Conservation (phyloP, 2,113 vertebrate genomes). For the Ceuthmochares aereus region DNA sequence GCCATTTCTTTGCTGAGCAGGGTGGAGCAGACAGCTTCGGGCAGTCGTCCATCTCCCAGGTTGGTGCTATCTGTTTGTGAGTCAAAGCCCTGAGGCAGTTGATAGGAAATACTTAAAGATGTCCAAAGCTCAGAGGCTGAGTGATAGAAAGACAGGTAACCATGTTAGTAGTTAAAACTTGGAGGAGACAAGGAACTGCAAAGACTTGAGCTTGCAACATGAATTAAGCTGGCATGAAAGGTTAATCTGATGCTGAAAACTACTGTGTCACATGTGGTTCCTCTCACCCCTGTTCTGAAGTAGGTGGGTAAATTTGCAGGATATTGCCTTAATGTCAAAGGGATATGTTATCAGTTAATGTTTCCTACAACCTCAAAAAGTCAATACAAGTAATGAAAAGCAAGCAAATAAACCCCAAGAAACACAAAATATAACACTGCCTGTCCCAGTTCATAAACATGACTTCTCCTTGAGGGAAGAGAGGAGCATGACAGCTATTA, state of each 20-base stretch:
- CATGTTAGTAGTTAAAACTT: neutral
- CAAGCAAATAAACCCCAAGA: neutral
- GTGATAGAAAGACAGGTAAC: neutral
- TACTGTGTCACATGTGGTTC: neutral
- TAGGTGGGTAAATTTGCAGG: neutral
- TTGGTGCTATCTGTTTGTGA: neutral
- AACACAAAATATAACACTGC: neutral
- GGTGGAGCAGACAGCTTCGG: neutral
- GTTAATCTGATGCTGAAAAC: neutral
- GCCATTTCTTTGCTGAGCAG: neutral
- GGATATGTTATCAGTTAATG: neutral
- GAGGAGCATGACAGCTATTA: neutral
- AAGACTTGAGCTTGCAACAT: neutral
- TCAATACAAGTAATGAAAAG: neutral
- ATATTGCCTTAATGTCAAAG: neutral
- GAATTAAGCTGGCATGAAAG: neutral
- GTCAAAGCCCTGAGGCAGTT: neutral
- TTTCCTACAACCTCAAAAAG: neutral
- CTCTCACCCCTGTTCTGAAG: neutral
- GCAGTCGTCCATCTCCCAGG: neutral
- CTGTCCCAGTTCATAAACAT: neutral
- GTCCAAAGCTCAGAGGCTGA: neutral
- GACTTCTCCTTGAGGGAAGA: neutral
- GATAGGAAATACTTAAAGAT: neutral
- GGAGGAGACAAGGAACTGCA: neutral